These are phyloP conservation scores for Apostichopus leukothele DNA, from an alignment of 53 echinoderm and acorn worm genomes.

Conservation along the genomic window DNA sequence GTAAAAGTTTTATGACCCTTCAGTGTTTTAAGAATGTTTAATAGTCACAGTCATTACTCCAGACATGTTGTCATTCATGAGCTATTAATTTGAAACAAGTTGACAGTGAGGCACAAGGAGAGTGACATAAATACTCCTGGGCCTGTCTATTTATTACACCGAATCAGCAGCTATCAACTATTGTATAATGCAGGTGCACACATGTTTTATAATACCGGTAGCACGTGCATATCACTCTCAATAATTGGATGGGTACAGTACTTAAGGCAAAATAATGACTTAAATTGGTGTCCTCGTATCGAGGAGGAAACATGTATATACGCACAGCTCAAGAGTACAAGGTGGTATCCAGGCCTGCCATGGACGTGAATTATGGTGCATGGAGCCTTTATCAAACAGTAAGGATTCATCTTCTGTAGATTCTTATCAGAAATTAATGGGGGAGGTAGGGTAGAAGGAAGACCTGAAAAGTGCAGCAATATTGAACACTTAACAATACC, in stretches of 20 bases:
- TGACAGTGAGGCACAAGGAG: conserved; percentile 10
- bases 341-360: no score
- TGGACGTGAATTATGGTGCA: no score
- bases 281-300: neutral
- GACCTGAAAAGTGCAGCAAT: no score
- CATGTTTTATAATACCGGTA: neutral
- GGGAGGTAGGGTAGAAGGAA: no score
- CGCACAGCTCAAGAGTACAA: no score
- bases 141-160: neutral
- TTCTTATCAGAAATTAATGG: no score
- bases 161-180: neutral
- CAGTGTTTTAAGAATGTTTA: neutral
- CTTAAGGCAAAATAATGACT: neutral
- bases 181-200: neutral
- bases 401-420: no score
- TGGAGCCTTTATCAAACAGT: no score
- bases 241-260: neutral
- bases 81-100: neutral
- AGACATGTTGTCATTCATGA: neutral
- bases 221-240: neutral
- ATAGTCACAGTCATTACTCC: neutral
- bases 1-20: neutral
- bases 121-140: neutral
- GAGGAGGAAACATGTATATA: neutral
- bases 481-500: no score